Conservation (phyloP, 2,797 vertebrate genomes). For the Podarcis siculus region DNA sequence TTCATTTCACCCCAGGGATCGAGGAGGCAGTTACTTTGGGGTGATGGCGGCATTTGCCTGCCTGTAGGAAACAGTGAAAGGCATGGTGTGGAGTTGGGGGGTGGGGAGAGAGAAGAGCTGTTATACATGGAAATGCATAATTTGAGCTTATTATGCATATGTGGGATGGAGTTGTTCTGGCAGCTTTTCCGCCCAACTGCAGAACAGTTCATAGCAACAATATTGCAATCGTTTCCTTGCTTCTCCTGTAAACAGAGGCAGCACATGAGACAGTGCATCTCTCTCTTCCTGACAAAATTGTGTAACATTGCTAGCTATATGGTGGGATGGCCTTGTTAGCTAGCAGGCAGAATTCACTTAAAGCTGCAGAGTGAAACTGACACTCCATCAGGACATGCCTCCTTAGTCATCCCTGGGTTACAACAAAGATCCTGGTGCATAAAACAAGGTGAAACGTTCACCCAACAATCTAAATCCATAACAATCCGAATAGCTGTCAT, state of each 20-base stretch:
- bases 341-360: background rate
- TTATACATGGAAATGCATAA: constrained; percentile 11
- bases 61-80: background rate
- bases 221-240: constrained; percentile 39
- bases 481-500: constrained; percentile 3
- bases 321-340: background rate
- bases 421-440: constrained; percentile 18
- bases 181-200: background rate
- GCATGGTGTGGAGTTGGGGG: background rate
- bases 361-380: background rate
- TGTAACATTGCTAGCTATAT: background rate
- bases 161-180: background rate
- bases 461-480: background rate
- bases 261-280: background rate
- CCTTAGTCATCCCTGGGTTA: constrained; percentile 15
- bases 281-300: background rate
- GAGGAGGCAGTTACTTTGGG: constrained; percentile 10
- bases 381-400: background rate
- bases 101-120: background rate
- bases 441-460: constrained; percentile 7
- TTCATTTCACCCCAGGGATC: constrained; percentile 34
- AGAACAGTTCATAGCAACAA: background rate
- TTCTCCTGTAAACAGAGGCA: constrained; percentile 6
- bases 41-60: background rate
- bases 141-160: background rate